Evolutionary conservation across 2,888 invertebrate species (phyloP).

Genomic region (Orthosia cruda): DNA sequence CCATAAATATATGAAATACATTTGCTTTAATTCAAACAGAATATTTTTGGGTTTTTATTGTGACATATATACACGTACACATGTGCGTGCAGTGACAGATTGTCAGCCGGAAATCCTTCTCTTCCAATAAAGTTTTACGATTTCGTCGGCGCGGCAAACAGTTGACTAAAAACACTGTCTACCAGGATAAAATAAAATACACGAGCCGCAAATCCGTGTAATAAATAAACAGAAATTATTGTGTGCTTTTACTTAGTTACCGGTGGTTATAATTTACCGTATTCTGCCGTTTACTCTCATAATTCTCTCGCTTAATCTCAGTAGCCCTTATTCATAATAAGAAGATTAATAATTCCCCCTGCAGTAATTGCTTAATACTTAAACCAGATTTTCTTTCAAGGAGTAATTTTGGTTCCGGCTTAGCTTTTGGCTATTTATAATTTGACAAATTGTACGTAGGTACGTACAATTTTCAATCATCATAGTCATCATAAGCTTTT

Average conservation of each 20-base stretch:
- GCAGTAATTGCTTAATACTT: constrained; percentile 82
- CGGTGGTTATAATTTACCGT: constrained; percentile 68
- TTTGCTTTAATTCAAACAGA: not conserved
- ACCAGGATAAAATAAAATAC: constrained; percentile 40
- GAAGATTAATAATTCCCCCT: constrained; percentile 85
- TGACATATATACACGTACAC: constrained; percentile 9
- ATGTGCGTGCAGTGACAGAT: constrained; percentile 35
- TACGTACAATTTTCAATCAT: too few relatives aligned
- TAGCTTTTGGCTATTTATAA: constrained; percentile 29
- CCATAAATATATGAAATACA: not conserved
- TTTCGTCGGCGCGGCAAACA: constrained; percentile 38
- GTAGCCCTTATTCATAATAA: constrained; percentile 84
- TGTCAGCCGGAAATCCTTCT: constrained; percentile 46
- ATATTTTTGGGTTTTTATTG: constrained; percentile 1
- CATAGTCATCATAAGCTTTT: too few relatives aligned
- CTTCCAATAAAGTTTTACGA: constrained; percentile 62
- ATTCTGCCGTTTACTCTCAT: constrained; percentile 76
- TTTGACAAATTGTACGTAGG: constrained; percentile 14
- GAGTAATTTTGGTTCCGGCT: constrained; percentile 69
- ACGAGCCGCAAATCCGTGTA: too few relatives aligned
- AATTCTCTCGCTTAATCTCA: constrained; percentile 82
- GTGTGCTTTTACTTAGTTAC: too few relatives aligned
- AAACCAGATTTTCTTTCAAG: constrained; percentile 78
- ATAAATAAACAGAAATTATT: too few relatives aligned
- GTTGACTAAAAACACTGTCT: constrained; percentile 29